These are phyloP conservation scores for Umimayanthus kanabou DNA, from an alignment of 92 coral and sea anemone genomes.

Conservation along the genomic window DNA sequence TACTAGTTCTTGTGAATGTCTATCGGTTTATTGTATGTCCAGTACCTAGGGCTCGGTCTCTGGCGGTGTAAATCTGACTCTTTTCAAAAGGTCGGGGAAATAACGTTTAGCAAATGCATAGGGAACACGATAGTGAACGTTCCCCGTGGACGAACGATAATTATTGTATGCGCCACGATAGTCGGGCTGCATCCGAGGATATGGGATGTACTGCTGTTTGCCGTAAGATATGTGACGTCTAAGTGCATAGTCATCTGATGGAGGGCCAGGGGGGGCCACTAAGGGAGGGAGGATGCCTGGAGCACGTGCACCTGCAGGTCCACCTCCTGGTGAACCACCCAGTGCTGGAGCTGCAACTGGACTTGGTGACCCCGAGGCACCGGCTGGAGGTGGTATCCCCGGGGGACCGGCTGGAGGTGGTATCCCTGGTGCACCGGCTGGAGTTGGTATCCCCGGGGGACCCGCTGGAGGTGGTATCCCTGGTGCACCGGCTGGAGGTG, in stretches of 20 bases:
- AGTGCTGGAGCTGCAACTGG: not conserved
- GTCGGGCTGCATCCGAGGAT: not conserved
- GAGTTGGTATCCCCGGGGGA: not conserved
- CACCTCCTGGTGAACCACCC: not conserved
- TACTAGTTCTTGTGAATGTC: not conserved
- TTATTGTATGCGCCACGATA: not conserved
- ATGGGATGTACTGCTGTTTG: not conserved
- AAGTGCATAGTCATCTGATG: not conserved
- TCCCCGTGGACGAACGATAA: not conserved
- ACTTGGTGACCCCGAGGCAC: not conserved
- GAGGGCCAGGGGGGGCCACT: not conserved
- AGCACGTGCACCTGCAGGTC: not conserved
- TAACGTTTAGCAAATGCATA: not conserved
- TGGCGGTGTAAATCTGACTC: not conserved
- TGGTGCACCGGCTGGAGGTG: not conserved
- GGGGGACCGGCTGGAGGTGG: not conserved
- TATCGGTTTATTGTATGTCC: not conserved
- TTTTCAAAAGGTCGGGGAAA: not conserved
- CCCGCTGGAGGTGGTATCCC: not conserved
- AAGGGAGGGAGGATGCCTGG: not conserved
- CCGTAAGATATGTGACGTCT: not conserved
- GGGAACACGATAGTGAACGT: constrained; percentile 11
- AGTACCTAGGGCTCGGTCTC: not conserved
- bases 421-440: not conserved
- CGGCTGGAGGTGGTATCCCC: not conserved